These are phyloP conservation scores for Drosophila basisetae DNA, from an alignment of 2,888 invertebrate species.

Conservation along the genomic window DNA sequence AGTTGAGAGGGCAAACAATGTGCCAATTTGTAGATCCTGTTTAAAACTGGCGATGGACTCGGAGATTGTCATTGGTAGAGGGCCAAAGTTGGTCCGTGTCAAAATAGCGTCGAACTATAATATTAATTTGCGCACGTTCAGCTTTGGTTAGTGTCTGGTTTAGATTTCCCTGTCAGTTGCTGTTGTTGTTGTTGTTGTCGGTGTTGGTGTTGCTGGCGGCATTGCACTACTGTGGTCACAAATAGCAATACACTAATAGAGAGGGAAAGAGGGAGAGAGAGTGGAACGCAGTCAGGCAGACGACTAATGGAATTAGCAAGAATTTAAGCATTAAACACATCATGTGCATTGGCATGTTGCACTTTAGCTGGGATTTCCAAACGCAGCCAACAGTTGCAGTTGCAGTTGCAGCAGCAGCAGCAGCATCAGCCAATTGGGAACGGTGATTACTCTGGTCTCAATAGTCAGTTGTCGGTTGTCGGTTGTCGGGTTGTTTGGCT, in stretches of 20 bases:
- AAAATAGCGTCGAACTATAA: conserved; percentile 62
- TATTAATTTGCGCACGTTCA: conserved; percentile 77
- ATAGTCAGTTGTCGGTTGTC: conserved; percentile 20
- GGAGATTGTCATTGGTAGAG: neutral
- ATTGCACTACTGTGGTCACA: conserved; percentile 74
- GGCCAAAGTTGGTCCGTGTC: conserved; percentile 54
- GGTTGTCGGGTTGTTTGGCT: conserved; percentile 9
- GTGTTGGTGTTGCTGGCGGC: conserved; percentile 34
- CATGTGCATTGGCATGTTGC: conserved; percentile 78
- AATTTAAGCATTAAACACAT: conserved; percentile 81
- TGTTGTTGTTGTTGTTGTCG: conserved; percentile 25
- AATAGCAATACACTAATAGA: conserved; percentile 24
- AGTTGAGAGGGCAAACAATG: conserved; percentile 64
- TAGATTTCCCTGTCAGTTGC: conserved; percentile 10
- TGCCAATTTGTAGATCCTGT: conserved; percentile 59
- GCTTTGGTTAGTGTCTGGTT: conserved; percentile 13
- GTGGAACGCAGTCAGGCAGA: conserved; percentile 58
- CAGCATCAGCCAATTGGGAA: conserved; percentile 20
- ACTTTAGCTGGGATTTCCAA: conserved; percentile 35
- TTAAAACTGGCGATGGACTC: neutral
- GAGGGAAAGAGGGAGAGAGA: too few species aligned
- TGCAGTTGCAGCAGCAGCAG: conserved; percentile 18
- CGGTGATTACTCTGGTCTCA: conserved; percentile 44
- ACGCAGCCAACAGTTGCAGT: neutral
- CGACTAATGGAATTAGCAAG: conserved; percentile 79